phyloP scores from a whole-genome alignment of 2,113 vertebrate species.

The Solea senegalensis region DNA sequence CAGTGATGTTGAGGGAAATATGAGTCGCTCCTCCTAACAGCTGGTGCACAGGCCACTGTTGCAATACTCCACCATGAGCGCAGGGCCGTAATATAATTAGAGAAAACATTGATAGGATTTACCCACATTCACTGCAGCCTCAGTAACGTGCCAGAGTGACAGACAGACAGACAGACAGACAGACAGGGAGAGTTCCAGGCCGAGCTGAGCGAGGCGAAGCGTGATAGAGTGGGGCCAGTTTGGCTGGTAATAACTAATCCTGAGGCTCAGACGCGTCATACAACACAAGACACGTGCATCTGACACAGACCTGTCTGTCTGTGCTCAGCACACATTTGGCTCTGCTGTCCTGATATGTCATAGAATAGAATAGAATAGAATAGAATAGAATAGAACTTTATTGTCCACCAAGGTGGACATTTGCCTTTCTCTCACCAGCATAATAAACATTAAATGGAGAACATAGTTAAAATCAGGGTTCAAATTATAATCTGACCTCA shows the following conservation, averaged over 20 bases:
- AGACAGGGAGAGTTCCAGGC: not conserved
- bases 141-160: conserved; percentile 68
- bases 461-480: too few species aligned
- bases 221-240: conserved; percentile 41
- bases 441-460: too few species aligned
- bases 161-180: conserved; percentile 17
- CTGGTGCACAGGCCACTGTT: conserved; percentile 51
- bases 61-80: conserved; percentile 51
- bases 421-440: too few species aligned
- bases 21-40: conserved; percentile 49
- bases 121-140: conserved; percentile 60
- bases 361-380: too few species aligned
- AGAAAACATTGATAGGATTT: conserved; percentile 73
- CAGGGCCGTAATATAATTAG: conserved; percentile 72
- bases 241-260: conserved; percentile 61
- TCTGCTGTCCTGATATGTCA: conserved; percentile 12
- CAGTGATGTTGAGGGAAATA: conserved; percentile 44
- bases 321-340: conserved; percentile 46
- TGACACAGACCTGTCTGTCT: conserved; percentile 36
- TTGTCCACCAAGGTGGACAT: too few species aligned
- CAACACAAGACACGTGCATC: conserved; percentile 50
- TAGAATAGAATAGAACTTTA: too few species aligned
- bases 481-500: too few species aligned
- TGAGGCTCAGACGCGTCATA: conserved; percentile 48
- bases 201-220: conserved; percentile 21